Conservation (phyloP, 2,113 vertebrate genomes). For the Noturus placidus region DNA sequence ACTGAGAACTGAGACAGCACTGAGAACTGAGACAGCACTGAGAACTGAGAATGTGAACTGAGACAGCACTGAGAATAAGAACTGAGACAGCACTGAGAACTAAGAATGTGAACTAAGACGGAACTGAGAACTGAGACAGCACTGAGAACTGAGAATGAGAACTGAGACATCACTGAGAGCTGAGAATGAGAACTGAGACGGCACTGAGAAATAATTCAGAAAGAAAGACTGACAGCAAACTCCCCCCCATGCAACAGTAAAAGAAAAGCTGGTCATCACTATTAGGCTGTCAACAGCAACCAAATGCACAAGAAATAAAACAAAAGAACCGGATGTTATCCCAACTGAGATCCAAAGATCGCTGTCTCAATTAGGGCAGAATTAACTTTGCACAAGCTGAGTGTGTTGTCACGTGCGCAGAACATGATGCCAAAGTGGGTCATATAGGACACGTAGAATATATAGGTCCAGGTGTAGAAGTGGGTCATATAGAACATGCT, state of each 20-base stretch:
- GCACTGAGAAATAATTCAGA: no score
- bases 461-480: not conserved
- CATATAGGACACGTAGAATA: not conserved
- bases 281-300: not conserved
- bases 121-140: no score
- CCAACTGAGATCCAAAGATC: not conserved
- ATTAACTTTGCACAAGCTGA: constrained; percentile 7
- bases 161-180: no score
- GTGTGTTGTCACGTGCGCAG: not conserved
- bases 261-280: not conserved
- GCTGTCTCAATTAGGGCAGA: not conserved
- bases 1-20: not conserved
- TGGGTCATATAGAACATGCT: not conserved
- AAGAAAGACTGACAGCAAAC: not conserved
- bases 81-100: no score
- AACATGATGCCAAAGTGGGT: not conserved
- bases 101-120: no score
- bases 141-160: no score
- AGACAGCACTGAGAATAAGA: no score
- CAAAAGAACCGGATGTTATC: constrained; percentile 8
- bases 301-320: not conserved
- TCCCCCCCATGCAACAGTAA: not conserved
- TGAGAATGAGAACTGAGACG: no score
- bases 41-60: not conserved
- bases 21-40: not conserved